Conservation (phyloP, 2,888 invertebrate genomes). For the Prenolepis imparis region DNA sequence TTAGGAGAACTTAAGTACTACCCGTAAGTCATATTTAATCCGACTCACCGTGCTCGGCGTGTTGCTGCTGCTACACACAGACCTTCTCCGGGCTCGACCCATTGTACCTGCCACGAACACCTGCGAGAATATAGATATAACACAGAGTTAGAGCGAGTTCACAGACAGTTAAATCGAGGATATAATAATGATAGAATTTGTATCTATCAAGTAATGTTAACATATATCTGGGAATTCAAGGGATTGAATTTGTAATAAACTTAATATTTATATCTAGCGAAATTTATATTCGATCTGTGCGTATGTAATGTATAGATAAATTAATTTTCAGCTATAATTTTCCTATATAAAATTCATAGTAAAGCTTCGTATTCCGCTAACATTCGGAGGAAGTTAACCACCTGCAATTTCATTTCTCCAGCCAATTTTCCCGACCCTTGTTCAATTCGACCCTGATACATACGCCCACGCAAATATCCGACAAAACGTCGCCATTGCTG, state of each 20-base stretch:
- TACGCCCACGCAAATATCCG: not conserved
- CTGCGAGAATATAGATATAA: constrained; percentile 15
- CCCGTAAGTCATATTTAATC: constrained; percentile 84
- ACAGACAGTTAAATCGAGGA: not conserved
- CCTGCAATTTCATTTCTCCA: constrained; percentile 30
- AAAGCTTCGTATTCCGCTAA: not conserved
- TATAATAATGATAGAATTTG: not conserved
- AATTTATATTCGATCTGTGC: not conserved
- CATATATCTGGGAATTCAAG: not conserved
- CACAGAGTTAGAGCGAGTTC: not conserved
- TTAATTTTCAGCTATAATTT: not conserved
- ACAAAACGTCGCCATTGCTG: constrained; percentile 10
- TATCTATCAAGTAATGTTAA: not conserved
- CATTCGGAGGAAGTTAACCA: not conserved
- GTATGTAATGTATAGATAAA: not conserved
- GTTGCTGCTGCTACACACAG: constrained; percentile 25
- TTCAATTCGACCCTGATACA: constrained; percentile 21
- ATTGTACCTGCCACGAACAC: constrained; percentile 14
- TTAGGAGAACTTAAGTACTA: constrained; percentile 83
- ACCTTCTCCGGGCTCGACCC: not conserved
- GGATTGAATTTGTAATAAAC: not conserved
- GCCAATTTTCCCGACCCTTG: not conserved
- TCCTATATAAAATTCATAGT: not conserved
- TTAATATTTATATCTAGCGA: not conserved
- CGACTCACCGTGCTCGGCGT: constrained; percentile 60